These are phyloP conservation scores for Melieria picta DNA, from an alignment of 2,888 invertebrate genomes.

Conservation along the genomic window DNA sequence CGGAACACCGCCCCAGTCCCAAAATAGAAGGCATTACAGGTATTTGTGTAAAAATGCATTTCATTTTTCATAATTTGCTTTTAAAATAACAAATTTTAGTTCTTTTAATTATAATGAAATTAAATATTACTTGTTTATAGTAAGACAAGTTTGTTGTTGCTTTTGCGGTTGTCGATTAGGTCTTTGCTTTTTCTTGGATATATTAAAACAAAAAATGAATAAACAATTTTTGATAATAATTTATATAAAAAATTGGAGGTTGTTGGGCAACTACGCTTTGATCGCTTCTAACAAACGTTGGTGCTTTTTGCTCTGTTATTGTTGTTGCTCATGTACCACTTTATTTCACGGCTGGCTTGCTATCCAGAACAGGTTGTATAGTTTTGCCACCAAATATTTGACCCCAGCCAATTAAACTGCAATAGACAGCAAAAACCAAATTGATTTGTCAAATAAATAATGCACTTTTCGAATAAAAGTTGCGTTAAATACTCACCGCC, in stretches of 20 bases:
- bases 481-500: slow-evolving; percentile 76
- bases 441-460: slow-evolving; percentile 9
- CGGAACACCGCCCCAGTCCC: too few relatives aligned
- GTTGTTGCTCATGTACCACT: not conserved
- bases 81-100: slow-evolving; percentile 37
- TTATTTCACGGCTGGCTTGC: slow-evolving; percentile 40
- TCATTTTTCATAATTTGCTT: slow-evolving; percentile 31
- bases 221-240: slow-evolving; percentile 23
- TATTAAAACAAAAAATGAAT: slow-evolving; percentile 13
- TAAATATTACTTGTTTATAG: slow-evolving; percentile 29
- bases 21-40: slow-evolving; percentile 17
- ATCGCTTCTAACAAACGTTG: slow-evolving; percentile 22
- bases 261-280: slow-evolving; percentile 15
- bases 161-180: slow-evolving; percentile 18
- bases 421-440: slow-evolving; percentile 7
- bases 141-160: slow-evolving; percentile 23
- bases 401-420: slow-evolving; percentile 98
- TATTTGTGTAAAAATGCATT: slow-evolving; percentile 36
- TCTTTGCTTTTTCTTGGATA: slow-evolving; percentile 3
- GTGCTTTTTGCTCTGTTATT: not conserved
- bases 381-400: slow-evolving; percentile 98
- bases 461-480: not conserved
- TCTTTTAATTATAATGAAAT: slow-evolving; percentile 36
- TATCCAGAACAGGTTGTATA: slow-evolving; percentile 77
- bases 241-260: slow-evolving; percentile 26